Percentiles rank a stretch among this genome's conserved stretches.
phyloP scores from a whole-genome alignment of 2,888 invertebrate species.

The Drosophila pseudotakahashii region DNA sequence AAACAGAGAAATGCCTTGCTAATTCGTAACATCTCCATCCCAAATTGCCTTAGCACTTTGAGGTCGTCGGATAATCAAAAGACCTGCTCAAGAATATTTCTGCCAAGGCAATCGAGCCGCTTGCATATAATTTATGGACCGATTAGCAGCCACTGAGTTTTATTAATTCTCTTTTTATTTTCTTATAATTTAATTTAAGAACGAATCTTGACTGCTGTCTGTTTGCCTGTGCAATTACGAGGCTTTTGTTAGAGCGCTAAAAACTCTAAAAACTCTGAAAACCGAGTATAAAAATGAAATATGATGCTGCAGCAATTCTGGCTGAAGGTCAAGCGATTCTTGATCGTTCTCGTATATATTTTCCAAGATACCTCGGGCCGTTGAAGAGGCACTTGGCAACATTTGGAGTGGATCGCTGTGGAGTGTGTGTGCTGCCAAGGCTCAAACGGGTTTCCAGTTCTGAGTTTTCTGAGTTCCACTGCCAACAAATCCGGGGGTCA shows the following conservation, averaged over 20 bases:
- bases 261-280: slow-evolving; percentile 10
- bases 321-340: slow-evolving; percentile 51
- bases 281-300: slow-evolving; percentile 48
- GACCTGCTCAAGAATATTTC: slow-evolving; percentile 36
- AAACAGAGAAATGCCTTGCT: slow-evolving; percentile 26
- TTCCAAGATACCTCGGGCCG: slow-evolving; percentile 15
- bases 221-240: slow-evolving; percentile 39
- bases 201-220: slow-evolving; percentile 28
- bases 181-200: slow-evolving; percentile 36
- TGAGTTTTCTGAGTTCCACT: slow-evolving; percentile 44
- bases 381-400: slow-evolving; percentile 28
- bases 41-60: slow-evolving; percentile 12
- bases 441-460: slow-evolving; percentile 53
- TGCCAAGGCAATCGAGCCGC: slow-evolving; percentile 65
- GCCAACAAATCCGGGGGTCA: slow-evolving; percentile 51
- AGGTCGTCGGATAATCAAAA: slow-evolving; percentile 24
- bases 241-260: slow-evolving; percentile 28
- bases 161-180: slow-evolving; percentile 25
- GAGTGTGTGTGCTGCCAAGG: slow-evolving; percentile 52
- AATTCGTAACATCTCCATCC: slow-evolving; percentile 24
- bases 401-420: slow-evolving; percentile 16
- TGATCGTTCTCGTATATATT: slow-evolving; percentile 47
- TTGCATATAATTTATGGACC: slow-evolving; percentile 47
- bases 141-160: slow-evolving; percentile 32
- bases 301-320: slow-evolving; percentile 54